These are phyloP conservation scores for Calidris pugnax DNA, from an alignment of 2,113 vertebrate genomes.

Conservation along the genomic window DNA sequence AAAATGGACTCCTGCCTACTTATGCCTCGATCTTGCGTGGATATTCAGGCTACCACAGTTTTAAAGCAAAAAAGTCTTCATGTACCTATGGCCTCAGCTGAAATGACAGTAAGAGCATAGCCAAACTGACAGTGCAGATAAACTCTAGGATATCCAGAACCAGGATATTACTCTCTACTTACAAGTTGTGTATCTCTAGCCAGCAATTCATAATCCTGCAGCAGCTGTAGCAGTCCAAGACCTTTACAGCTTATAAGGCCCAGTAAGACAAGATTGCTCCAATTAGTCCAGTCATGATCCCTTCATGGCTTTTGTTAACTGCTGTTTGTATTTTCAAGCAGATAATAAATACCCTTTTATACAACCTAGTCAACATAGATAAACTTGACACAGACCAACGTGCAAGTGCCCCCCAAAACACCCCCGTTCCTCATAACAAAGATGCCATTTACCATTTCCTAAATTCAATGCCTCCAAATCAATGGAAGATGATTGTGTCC, in stretches of 20 bases:
- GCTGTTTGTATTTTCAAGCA: background rate
- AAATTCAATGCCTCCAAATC: background rate
- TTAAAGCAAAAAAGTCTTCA: background rate
- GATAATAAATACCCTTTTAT: background rate
- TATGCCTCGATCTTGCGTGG: background rate
- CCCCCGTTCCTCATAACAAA: background rate
- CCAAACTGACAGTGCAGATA: background rate
- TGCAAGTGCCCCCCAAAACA: background rate
- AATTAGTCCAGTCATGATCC: background rate
- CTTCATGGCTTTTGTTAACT: background rate
- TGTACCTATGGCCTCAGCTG: background rate
- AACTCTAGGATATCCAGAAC: background rate
- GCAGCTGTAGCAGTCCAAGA: background rate
- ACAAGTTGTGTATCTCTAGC: background rate
- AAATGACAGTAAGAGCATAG: background rate
- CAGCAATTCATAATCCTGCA: background rate
- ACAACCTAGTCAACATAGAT: background rate
- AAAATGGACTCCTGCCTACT: background rate
- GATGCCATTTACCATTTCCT: background rate
- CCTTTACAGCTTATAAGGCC: background rate
- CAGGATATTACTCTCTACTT: background rate
- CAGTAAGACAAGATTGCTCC: background rate
- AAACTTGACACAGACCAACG: background rate
- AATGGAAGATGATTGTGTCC: background rate
- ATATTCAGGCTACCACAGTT: background rate